Evolutionary conservation across 2,888 invertebrate species (phyloP), one percentile per base, ranked within the genome.

Genomic region (Drosophila bunnanda): DNA sequence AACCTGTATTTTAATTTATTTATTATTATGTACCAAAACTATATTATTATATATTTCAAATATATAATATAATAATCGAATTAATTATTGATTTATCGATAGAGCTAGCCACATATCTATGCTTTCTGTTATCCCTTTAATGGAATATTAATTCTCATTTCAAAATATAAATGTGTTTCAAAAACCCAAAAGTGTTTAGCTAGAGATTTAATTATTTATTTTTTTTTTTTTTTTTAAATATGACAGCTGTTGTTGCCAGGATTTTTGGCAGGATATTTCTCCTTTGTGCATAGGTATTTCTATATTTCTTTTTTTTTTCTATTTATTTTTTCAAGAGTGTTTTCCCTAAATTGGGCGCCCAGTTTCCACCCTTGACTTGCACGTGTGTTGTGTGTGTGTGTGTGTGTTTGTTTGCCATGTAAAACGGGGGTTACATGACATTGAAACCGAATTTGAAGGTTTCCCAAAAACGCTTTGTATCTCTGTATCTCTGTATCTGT

Each of bases 341-440:
- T 62, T 62, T 25, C 62, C 61, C 48, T 67, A 55, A 75, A 71
- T 78, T 80, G 78, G 65, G 62, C 71, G 62, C 64, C 64, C 48
- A 61, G 48, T 34, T 17, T 61, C 61, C 57, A 57, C 48, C 32
- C 34, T 30, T 41, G 56, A 44, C 48, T 36, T 34, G 60, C 58
- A 36, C 60, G 17, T 52, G 46, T 28, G 39, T 28, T 46, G n/a
- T 46, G 28, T 46, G 28, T n/a, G 28, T 10, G 44, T n/a, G n/a
- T 52, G 38, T 25, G 34, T 30, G 10, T 30, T 30, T 50, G 48
- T 48, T 30, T 52, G 38, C 44, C 56, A 57, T 58, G 59, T 56
- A 85, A 79, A 79, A 85, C 71, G 77, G 80, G 86, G 88, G 84
- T 84, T 88, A 88, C 88, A 82, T 84, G 88, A 88, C 88, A 84